Evolutionary conservation across 2,797 vertebrate species (phyloP).

Genomic region (Xenopus petersii): DNA sequence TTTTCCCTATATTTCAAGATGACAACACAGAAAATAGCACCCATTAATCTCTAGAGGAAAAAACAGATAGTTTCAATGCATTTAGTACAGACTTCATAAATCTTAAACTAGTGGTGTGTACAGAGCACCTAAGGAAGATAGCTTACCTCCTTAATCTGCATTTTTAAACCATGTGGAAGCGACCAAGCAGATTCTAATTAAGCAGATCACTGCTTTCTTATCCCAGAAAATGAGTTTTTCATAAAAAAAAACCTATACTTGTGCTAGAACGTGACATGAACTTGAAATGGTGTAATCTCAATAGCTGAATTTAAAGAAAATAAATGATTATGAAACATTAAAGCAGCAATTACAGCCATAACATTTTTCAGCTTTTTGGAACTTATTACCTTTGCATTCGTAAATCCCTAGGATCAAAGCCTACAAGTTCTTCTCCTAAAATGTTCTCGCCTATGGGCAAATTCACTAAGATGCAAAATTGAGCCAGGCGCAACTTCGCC

Average conservation of each 20-base stretch:
- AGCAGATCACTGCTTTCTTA: slow-evolving; percentile 71
- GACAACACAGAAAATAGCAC: slow-evolving; percentile 53
- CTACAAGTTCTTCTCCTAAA: slow-evolving; percentile 66
- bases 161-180: slow-evolving; percentile 63
- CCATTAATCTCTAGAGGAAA: slow-evolving; percentile 55
- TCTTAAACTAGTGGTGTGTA: slow-evolving; percentile 52
- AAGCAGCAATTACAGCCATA: slow-evolving; percentile 50
- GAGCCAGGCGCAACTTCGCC: no score
- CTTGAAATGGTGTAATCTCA: slow-evolving; percentile 50
- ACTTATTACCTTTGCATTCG: slow-evolving; percentile 82
- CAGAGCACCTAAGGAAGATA: slow-evolving; percentile 54
- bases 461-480: no score
- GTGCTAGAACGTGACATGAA: slow-evolving; percentile 55
- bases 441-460: no score
- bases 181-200: slow-evolving; percentile 75
- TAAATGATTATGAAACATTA: slow-evolving; percentile 45
- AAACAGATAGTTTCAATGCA: slow-evolving; percentile 56
- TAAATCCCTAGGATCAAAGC: slow-evolving; percentile 90
- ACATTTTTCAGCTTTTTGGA: slow-evolving; percentile 50
- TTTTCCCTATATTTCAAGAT: slow-evolving; percentile 53
- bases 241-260: slow-evolving; percentile 50
- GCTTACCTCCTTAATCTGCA: slow-evolving; percentile 69
- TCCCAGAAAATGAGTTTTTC: slow-evolving; percentile 68
- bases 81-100: slow-evolving; percentile 57
- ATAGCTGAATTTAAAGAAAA: slow-evolving; percentile 53